These are phyloP conservation scores for Andricus quercusramuli DNA, from an alignment of 2,888 invertebrate genomes.

Conservation along the genomic window DNA sequence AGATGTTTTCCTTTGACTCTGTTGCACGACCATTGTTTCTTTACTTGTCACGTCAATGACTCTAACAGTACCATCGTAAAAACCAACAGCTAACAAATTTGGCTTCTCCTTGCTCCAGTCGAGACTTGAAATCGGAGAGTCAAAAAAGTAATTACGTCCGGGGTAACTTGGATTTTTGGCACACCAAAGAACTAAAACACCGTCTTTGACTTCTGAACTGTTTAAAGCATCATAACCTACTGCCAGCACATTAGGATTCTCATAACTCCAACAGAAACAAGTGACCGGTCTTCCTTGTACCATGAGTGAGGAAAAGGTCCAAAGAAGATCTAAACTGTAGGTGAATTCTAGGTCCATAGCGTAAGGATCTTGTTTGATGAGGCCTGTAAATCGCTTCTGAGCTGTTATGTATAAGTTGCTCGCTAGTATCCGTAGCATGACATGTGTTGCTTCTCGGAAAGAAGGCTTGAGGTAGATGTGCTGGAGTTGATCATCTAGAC, in stretches of 20 bases:
- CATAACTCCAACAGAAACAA: conserved; percentile 84
- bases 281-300: conserved; percentile 82
- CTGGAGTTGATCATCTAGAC: conserved; percentile 73
- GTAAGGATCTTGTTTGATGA: conserved; percentile 82
- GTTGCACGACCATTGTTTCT: conserved; percentile 80
- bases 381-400: conserved; percentile 86
- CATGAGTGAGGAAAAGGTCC: conserved; percentile 82
- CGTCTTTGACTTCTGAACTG: conserved; percentile 78
- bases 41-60: conserved; percentile 86
- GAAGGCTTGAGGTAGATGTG: conserved; percentile 71
- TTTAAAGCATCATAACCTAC: conserved; percentile 83
- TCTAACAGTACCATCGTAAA: conserved; percentile 86
- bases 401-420: conserved; percentile 84
- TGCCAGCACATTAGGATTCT: conserved; percentile 86
- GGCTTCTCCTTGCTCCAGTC: conserved; percentile 86
- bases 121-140: conserved; percentile 84
- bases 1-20: conserved; percentile 81
- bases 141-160: conserved; percentile 84
- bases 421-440: conserved; percentile 87
- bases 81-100: conserved; percentile 87
- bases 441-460: conserved; percentile 83
- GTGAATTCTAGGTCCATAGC: conserved; percentile 84
- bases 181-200: conserved; percentile 88
- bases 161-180: conserved; percentile 88
- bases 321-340: conserved; percentile 84